Evolutionary conservation across 2,113 vertebrate species (phyloP).

Genomic region (Oxyura jamaicensis): DNA sequence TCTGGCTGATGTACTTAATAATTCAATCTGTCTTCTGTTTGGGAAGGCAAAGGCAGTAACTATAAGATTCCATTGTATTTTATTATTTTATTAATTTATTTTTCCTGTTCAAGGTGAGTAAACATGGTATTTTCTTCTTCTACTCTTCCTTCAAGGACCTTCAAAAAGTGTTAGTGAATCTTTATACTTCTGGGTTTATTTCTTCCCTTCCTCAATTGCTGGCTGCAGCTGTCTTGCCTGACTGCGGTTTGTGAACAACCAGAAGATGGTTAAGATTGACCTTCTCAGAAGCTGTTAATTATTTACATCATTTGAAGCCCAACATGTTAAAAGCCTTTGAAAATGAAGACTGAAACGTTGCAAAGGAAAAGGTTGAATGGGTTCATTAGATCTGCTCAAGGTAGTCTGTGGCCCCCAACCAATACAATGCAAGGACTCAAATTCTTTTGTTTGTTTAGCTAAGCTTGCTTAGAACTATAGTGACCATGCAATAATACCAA

Average conservation of each 20-base stretch:
- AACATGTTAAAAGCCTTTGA: not conserved
- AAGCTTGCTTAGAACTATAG: not conserved
- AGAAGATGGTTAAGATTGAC: not conserved
- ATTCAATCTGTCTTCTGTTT: not conserved
- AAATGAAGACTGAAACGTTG: not conserved
- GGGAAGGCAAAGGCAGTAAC: slow-evolving; percentile 1
- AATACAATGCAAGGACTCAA: not conserved
- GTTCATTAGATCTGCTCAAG: not conserved
- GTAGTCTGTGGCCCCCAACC: not conserved
- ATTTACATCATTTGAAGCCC: not conserved
- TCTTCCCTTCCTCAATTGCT: not conserved
- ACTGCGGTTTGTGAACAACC: not conserved
- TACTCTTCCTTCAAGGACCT: not conserved
- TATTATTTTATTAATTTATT: not conserved
- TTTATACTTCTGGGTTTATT: not conserved
- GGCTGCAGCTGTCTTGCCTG: not conserved
- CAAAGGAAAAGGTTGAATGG: not conserved
- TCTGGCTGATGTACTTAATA: not conserved
- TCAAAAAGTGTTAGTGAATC: not conserved
- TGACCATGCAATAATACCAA: not conserved
- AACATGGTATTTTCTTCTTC: not conserved
- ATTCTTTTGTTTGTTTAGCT: not conserved
- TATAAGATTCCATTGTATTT: not conserved
- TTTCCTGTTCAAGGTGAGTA: slow-evolving; percentile 28
- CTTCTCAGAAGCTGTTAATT: not conserved